phyloP scores from a whole-genome alignment of 2,113 vertebrate genomes.

The Zosterops borbonicus region DNA sequence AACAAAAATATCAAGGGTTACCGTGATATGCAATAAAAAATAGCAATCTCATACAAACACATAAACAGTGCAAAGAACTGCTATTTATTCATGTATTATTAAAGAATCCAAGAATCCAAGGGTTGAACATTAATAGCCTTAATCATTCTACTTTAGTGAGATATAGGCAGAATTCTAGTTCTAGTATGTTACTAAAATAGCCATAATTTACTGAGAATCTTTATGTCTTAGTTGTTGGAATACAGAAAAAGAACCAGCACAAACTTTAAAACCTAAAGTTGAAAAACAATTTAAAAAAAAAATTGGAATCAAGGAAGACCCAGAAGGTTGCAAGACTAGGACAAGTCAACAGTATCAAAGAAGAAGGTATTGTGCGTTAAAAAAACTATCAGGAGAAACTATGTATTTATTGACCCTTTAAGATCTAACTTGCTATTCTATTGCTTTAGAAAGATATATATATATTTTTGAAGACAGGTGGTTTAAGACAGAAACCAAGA shows the following conservation, averaged over 20 bases:
- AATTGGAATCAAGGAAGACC: background rate
- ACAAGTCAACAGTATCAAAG: background rate
- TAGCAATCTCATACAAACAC: background rate
- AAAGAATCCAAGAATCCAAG: background rate
- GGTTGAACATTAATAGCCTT: background rate
- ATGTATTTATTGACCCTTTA: background rate
- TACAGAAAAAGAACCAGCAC: background rate
- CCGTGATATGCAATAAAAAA: background rate
- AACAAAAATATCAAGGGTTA: background rate
- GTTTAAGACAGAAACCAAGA: background rate
- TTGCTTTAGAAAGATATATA: background rate
- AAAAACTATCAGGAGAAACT: background rate
- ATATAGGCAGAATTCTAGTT: background rate
- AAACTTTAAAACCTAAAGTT: background rate
- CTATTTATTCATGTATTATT: background rate
- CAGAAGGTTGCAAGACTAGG: background rate
- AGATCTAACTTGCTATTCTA: background rate
- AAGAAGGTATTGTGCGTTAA: background rate
- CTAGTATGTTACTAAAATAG: background rate
- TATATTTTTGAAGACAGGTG: background rate
- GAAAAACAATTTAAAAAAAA: background rate
- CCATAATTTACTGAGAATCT: background rate
- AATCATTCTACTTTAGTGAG: background rate
- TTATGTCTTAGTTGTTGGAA: background rate
- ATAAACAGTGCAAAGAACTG: background rate